Conservation (phyloP, 2,113 vertebrate genomes). For the Percopsis transmontana region DNA sequence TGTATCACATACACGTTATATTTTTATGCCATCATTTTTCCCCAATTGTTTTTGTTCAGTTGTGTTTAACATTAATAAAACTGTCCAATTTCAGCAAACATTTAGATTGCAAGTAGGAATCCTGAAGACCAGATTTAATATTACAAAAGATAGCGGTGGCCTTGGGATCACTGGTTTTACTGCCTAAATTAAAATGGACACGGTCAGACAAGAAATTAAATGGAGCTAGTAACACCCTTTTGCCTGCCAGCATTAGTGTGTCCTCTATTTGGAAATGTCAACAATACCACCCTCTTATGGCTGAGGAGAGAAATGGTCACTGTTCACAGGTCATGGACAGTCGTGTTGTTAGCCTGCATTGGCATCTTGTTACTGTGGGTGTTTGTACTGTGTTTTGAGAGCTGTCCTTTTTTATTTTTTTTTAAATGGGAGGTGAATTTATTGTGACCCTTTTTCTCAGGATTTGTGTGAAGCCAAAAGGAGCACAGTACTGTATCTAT, state of each 20-base stretch:
- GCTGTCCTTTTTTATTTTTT: constrained; percentile 30
- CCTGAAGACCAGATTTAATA: not conserved
- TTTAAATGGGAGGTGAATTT: constrained; percentile 15
- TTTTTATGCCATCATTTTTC: constrained; percentile 22
- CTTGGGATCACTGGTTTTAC: constrained; percentile 9
- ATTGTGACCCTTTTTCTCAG: constrained; percentile 51
- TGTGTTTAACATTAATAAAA: constrained; percentile 18
- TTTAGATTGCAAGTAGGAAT: constrained; percentile 4
- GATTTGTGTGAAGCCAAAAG: constrained; percentile 45
- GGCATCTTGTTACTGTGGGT: constrained; percentile 60
- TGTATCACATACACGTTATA: constrained; percentile 23
- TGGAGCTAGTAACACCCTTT: constrained; percentile 25
- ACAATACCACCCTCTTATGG: constrained; percentile 54
- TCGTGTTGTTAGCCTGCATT: constrained; percentile 60
- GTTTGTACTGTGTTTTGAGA: constrained; percentile 64
- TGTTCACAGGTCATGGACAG: constrained; percentile 28
- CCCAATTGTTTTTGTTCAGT: constrained; percentile 2
- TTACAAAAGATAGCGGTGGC: not conserved
- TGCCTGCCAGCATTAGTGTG: constrained; percentile 23
- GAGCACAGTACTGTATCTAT: constrained; percentile 8
- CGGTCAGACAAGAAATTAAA: constrained; percentile 24
- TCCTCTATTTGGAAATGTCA: constrained; percentile 20
- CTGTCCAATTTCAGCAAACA: not conserved
- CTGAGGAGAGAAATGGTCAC: constrained; percentile 18
- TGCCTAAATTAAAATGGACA: constrained; percentile 17